These are phyloP conservation scores for Apotomis capreana DNA, from an alignment of 2,888 invertebrate species.

Conservation along the genomic window DNA sequence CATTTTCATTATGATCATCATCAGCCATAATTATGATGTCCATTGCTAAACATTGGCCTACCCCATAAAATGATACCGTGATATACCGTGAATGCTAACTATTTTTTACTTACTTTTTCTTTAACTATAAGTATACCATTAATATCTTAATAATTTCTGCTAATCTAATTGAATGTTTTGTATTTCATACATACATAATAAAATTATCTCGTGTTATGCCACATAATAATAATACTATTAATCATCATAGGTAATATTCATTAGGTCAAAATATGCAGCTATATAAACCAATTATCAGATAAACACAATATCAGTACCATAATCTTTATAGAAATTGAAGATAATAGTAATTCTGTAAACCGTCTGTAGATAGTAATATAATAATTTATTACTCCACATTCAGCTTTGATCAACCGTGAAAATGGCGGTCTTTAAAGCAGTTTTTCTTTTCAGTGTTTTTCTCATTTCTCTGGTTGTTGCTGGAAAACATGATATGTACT, in stretches of 20 bases:
- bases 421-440: conserved; percentile 20
- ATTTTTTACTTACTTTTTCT: too few relatives aligned
- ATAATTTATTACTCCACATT: conserved; percentile 3
- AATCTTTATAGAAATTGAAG: conserved; percentile 5
- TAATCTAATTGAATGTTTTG: too few relatives aligned
- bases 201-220: too few relatives aligned
- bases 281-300: conserved; percentile 11
- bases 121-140: too few relatives aligned
- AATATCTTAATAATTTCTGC: too few relatives aligned
- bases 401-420: background rate
- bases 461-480: conserved; percentile 29
- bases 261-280: background rate
- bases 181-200: too few relatives aligned
- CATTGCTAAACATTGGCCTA: too few relatives aligned
- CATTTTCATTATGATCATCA: too few relatives aligned
- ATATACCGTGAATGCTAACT: too few relatives aligned
- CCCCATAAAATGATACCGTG: too few relatives aligned
- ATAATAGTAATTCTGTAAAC: conserved; percentile 28
- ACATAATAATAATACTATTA: too few relatives aligned
- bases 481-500: conserved; percentile 48
- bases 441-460: conserved; percentile 18
- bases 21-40: too few relatives aligned
- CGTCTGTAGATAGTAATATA: conserved; percentile 7
- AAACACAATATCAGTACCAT: background rate
- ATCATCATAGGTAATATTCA: background rate